A percentile compares a stretch with the other conserved stretches of the same genome.
Conservation (phyloP, 2,888 invertebrate genomes). For the Tortrix viridana region DNA sequence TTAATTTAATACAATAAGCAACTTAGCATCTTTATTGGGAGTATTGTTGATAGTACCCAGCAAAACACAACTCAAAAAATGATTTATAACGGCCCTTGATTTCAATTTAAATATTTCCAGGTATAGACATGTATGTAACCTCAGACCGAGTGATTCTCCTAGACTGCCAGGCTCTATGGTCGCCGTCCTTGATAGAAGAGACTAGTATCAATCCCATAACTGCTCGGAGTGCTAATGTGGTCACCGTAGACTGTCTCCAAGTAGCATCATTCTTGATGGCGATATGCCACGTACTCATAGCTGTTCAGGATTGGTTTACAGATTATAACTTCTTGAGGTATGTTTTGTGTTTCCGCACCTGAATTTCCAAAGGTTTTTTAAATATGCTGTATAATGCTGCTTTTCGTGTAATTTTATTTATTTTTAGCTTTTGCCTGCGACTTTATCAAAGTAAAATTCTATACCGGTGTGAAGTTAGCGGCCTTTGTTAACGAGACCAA, state of each 20-base stretch:
- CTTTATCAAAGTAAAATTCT: too few species aligned
- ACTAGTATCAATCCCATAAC: slow-evolving; percentile 77
- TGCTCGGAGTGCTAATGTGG: slow-evolving; percentile 80
- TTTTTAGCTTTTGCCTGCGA: too few species aligned
- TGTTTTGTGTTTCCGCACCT: not conserved
- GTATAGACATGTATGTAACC: slow-evolving; percentile 90
- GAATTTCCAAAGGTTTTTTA: too few species aligned
- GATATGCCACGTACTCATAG: slow-evolving; percentile 94
- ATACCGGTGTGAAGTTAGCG: too few species aligned
- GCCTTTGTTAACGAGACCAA: too few species aligned
- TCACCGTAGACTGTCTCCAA: slow-evolving; percentile 89
- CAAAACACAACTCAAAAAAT: not conserved
- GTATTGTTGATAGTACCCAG: too few species aligned
- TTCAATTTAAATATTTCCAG: slow-evolving; percentile 58
- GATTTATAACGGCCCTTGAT: slow-evolving; percentile 17
- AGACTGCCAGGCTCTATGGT: slow-evolving; percentile 93
- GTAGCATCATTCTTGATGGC: slow-evolving; percentile 93
- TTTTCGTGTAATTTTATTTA: too few species aligned
- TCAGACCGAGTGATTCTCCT: slow-evolving; percentile 91
- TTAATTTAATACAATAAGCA: too few species aligned
- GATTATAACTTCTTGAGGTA: slow-evolving; percentile 92
- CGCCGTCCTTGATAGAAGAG: slow-evolving; percentile 89
- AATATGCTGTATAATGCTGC: too few species aligned
- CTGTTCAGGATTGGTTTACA: slow-evolving; percentile 95
- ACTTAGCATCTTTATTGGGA: too few species aligned